phyloP scores from a whole-genome alignment of 2,888 invertebrate genomes.

The Zygogramma bicolorata region DNA sequence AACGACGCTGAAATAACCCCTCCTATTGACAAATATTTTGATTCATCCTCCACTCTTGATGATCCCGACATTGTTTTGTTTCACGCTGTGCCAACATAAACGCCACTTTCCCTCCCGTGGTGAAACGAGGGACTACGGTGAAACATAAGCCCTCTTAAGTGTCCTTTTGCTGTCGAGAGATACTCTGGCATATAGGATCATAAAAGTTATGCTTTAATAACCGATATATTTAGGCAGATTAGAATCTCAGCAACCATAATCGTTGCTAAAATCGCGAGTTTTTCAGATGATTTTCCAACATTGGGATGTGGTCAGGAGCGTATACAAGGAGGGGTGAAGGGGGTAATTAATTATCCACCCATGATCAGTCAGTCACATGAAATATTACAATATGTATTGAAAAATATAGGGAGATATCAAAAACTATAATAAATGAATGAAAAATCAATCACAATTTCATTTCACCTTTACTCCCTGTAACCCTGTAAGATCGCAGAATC shows the following conservation, averaged over 20 bases:
- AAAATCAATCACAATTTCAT: no score
- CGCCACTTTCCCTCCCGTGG: constrained; percentile 56
- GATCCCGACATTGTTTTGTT: constrained; percentile 8
- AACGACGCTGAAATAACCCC: neutral
- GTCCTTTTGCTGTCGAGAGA: constrained; percentile 11
- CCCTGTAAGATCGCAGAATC: no score
- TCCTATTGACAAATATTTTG: neutral
- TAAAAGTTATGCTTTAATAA: no score
- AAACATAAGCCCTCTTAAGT: constrained; percentile 50
- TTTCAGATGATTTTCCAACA: no score
- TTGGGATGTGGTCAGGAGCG: no score
- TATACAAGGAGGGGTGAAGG: no score
- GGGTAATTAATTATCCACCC: no score
- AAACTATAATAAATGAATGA: no score
- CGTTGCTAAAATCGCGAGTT: neutral
- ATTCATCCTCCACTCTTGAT: constrained; percentile 7
- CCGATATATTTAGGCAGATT: constrained; percentile 9
- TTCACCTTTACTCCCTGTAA: no score
- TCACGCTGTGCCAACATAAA: constrained; percentile 19
- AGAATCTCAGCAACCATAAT: neutral
- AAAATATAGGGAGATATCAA: no score
- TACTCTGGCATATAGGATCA: neutral
- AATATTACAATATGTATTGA: no score
- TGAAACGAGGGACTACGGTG: constrained; percentile 45
- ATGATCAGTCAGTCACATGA: no score